Conservation (phyloP, 2,113 vertebrate species). For the Odontesthes bonariensis region DNA sequence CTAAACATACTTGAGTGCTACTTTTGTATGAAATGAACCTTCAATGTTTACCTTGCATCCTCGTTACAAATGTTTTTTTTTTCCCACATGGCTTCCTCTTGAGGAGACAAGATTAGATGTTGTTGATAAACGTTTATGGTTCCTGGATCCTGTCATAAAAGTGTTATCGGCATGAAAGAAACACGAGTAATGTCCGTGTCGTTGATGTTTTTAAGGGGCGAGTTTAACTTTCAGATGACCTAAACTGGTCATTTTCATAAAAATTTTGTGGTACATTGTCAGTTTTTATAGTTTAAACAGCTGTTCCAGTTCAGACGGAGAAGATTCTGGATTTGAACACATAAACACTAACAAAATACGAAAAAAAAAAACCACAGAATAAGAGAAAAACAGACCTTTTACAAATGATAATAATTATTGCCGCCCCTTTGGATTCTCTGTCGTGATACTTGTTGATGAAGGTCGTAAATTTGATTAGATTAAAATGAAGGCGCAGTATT, state of each 20-base stretch:
- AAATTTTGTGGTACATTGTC: not conserved
- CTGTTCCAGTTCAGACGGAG: not conserved
- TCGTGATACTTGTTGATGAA: constrained; percentile 2
- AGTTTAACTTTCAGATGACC: not conserved
- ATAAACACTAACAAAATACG: not conserved
- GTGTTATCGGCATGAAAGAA: not conserved
- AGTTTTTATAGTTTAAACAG: not conserved
- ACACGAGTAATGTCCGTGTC: not conserved
- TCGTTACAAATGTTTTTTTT: not conserved
- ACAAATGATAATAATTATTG: not conserved
- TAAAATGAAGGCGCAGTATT: constrained; percentile 32
- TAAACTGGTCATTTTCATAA: not conserved
- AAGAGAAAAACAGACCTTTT: no score
- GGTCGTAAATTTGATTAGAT: not conserved
- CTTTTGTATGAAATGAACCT: not conserved
- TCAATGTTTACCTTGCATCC: not conserved
- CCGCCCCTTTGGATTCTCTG: not conserved
- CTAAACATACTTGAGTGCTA: not conserved
- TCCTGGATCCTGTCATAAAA: not conserved
- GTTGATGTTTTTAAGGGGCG: not conserved
- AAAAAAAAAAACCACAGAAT: not conserved
- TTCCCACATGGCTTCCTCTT: not conserved
- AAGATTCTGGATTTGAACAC: not conserved
- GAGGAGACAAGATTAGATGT: not conserved
- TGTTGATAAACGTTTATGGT: not conserved